A percentile compares a stretch with the other conserved stretches of the same genome.
Evolutionary conservation across 2,797 vertebrate species (phyloP).

Genomic region (Phataginus tetradactyla): DNA sequence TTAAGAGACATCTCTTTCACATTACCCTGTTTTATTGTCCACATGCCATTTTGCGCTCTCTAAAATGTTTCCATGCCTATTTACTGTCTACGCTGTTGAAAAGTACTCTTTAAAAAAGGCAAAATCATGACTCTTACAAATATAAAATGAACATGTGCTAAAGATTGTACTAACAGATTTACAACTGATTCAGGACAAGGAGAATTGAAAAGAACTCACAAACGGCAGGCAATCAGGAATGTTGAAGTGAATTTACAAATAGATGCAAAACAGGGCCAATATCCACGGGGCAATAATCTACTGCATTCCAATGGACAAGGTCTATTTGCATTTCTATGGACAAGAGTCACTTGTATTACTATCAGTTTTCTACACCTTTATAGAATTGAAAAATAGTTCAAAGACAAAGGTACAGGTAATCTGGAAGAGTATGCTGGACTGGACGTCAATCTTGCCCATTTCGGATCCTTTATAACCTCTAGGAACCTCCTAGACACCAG

Average conservation of each 20-base stretch:
- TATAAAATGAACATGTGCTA: background rate
- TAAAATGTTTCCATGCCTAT: background rate
- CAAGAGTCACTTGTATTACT: background rate
- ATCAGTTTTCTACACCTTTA: background rate
- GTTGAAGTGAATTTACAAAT: background rate
- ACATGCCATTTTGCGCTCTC: background rate
- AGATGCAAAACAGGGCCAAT: background rate
- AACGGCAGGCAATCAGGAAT: background rate
- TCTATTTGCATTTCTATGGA: background rate
- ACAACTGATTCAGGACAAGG: background rate
- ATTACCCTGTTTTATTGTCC: background rate
- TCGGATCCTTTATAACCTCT: background rate
- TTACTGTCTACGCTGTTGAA: background rate
- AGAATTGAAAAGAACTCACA: background rate
- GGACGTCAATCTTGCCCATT: background rate
- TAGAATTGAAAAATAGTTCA: background rate
- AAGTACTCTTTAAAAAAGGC: background rate
- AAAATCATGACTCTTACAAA: background rate
- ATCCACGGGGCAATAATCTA: background rate
- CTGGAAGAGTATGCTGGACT: fast-evolving
- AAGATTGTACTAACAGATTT: background rate
- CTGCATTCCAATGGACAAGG: background rate
- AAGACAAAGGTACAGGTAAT: background rate
- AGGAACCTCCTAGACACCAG: background rate
- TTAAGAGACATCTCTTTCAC: too few relatives aligned